A percentile compares a stretch with the other conserved stretches of the same genome.
Evolutionary conservation across 1,140 invertebrate genomes (phyloP).

Genomic region (Hyphantria cunea): DNA sequence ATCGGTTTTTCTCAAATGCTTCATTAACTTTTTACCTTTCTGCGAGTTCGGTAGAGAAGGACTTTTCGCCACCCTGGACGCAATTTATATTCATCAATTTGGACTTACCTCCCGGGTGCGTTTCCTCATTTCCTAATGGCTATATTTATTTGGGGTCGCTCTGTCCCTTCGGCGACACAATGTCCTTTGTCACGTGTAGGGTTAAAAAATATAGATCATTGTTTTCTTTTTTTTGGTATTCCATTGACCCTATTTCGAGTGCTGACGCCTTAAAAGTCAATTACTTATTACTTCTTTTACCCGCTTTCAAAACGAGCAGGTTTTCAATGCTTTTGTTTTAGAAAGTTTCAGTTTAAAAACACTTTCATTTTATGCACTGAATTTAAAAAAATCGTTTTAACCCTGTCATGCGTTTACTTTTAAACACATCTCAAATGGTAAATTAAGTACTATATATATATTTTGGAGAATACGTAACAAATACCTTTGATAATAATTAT

Average conservation of each 20-base stretch:
- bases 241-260: background rate
- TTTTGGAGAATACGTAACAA: too few relatives aligned
- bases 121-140: slow-evolving; percentile 29
- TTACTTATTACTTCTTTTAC: too few relatives aligned
- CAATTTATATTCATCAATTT: slow-evolving; percentile 26
- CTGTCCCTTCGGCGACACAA: background rate
- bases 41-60: background rate
- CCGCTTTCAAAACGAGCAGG: too few relatives aligned
- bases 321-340: too few relatives aligned
- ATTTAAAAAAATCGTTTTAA: too few relatives aligned
- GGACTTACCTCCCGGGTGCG: slow-evolving; percentile 1
- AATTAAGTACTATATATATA: too few relatives aligned
- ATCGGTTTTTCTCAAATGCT: background rate
- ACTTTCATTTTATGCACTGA: too few relatives aligned
- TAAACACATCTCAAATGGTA: too few relatives aligned
- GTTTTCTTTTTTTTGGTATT: slow-evolving; percentile 2
- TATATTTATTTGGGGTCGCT: slow-evolving; percentile 20
- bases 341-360: too few relatives aligned
- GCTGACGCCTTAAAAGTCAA: too few relatives aligned
- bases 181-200: slow-evolving; percentile 5
- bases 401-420: too few relatives aligned
- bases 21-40: slow-evolving; percentile 2
- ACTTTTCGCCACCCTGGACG: slow-evolving; percentile 1
- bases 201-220: background rate
- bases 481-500: too few relatives aligned